Percentiles rank a stretch among this genome's conserved stretches.
These are phyloP conservation scores for Hedychridium roseum DNA, from an alignment of 2,888 invertebrate genomes.

Conservation along the genomic window DNA sequence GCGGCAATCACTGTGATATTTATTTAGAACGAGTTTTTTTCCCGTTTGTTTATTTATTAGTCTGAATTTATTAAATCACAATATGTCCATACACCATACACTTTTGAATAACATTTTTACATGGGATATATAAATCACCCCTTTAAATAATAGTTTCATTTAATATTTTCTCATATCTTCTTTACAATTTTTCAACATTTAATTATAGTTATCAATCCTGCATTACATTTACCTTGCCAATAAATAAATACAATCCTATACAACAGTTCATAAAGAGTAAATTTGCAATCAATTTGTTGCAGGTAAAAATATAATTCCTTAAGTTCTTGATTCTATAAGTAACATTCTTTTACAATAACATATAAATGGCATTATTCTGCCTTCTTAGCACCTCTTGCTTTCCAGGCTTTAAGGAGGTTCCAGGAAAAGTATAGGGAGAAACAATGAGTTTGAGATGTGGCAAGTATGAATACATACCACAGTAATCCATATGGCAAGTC, in stretches of 20 bases:
- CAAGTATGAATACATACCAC: slow-evolving; percentile 90
- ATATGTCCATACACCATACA: no score
- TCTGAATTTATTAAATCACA: no score
- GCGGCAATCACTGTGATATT: no score
- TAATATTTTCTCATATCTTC: not conserved
- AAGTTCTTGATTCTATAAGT: not conserved
- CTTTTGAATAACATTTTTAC: not conserved
- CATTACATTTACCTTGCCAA: no score
- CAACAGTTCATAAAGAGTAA: not conserved
- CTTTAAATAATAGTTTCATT: not conserved
- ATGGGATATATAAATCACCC: not conserved
- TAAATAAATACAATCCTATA: no score
- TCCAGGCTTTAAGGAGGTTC: slow-evolving; percentile 85
- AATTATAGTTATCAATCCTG: not conserved
- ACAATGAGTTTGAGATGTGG: slow-evolving; percentile 87
- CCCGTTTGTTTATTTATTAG: no score
- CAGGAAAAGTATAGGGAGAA: slow-evolving; percentile 87
- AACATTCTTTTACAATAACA: not conserved
- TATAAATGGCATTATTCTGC: slow-evolving; percentile 73
- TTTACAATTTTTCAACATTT: not conserved
- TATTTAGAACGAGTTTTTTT: no score
- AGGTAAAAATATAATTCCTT: not conserved
- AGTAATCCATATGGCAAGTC: slow-evolving; percentile 89
- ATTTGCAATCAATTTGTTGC: not conserved
- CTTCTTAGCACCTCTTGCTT: slow-evolving; percentile 77